Base-by-base conservation (phyloP, 2,888 invertebrate species). In the Agonopterix subpropinquella region DNA sequence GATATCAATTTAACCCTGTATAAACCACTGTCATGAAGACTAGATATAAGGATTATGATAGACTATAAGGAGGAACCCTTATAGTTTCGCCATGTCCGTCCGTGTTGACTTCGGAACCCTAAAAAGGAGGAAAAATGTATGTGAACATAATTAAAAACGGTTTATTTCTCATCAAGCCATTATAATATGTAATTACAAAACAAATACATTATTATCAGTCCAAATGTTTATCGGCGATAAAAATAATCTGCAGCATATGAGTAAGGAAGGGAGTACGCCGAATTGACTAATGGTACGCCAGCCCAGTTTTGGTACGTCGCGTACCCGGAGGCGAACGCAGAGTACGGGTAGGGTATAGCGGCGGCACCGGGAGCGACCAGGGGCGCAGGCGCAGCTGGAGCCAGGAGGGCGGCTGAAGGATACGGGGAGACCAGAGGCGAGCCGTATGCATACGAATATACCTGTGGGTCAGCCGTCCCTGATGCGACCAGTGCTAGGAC, bases 401-500 rank as follows among this genome's bases (percentile, higher is more conserved):
- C 43, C 15, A 43, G 13, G 15, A 15, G 43, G 9, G 43, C 43
- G 43, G 43, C 43, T 11, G 43, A 10, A 4, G 43, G 13, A 10
- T 13, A 44, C 2, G 59, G 2, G 53, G 48, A 8, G 18, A 43
- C 3, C n/a, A 43, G 13, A n/a, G 47, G 8, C n/a, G 57, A 28
- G 64, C 36, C 42, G 18, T 46, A 39, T n/a, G 9, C 15, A 5
- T 9, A n/a, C 37, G 18, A 15, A 36, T 42, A 49, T 3, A 36
- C 4, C 7, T 42, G 36, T 1, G 49, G 81, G 0, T 78, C 68
- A 11, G 77, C 73, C 18, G 65, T 50, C 11, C 54, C 73, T 8
- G 61, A 51, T 2, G 67, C 72, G 8, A 73, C 36, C 37, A 76
- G 28, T 1, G 68, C 67, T 51, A 74, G 15, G 10, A 73, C 11